These are phyloP conservation scores for Decapterus maruadsi DNA, from an alignment of 2,797 vertebrate genomes.

Conservation along the genomic window DNA sequence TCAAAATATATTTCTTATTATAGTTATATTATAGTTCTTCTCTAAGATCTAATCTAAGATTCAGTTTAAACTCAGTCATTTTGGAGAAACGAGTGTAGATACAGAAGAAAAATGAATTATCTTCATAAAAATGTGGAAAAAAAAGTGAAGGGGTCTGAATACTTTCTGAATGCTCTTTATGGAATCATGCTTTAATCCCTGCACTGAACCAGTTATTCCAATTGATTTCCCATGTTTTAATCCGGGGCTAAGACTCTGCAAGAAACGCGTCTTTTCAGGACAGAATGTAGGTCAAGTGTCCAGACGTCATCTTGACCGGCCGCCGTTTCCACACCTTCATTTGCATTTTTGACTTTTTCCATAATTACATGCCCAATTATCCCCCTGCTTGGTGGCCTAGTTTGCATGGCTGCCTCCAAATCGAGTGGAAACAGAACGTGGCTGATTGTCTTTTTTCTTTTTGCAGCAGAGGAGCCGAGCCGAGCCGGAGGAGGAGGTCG, in stretches of 20 bases:
- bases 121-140: too few species aligned
- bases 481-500: too few species aligned
- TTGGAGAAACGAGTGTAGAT: too few species aligned
- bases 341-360: constrained; percentile 85
- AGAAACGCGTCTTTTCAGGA: constrained; percentile 76
- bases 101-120: too few species aligned
- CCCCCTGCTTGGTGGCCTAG: constrained; percentile 79
- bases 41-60: too few species aligned
- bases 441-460: constrained; percentile 29
- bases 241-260: constrained; percentile 80
- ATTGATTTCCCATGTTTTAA: constrained; percentile 78
- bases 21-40: too few species aligned
- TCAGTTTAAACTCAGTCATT: too few species aligned
- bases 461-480: constrained; percentile 8
- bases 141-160: too few species aligned
- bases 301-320: constrained; percentile 80
- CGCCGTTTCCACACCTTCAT: constrained; percentile 72
- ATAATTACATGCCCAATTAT: constrained; percentile 84
- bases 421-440: constrained; percentile 34
- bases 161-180: constrained; percentile 40
- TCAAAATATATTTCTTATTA: too few species aligned
- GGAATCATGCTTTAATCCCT: constrained; percentile 80
- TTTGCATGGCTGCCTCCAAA: constrained; percentile 75
- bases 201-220: constrained; percentile 68
- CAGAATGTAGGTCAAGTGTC: constrained; percentile 86